Percentiles rank a stretch among this genome's conserved stretches.
Conservation (phyloP, 2,888 invertebrate species). For the Trachelus stipa region DNA sequence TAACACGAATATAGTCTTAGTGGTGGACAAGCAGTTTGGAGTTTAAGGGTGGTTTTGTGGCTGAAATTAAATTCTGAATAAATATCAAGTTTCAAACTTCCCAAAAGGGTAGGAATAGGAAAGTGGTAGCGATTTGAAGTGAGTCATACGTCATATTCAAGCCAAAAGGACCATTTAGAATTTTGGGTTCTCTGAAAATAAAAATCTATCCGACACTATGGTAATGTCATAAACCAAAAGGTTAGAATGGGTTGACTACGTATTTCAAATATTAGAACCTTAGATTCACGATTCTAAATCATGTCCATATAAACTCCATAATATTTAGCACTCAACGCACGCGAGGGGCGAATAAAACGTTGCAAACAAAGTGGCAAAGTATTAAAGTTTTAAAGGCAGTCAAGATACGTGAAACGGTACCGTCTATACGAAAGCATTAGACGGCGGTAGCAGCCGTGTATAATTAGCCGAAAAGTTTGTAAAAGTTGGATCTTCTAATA, state of each 20-base stretch:
- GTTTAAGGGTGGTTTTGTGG: not conserved
- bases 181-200: not conserved
- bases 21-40: no score
- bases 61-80: not conserved
- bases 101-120: not conserved
- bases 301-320: no score
- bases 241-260: not conserved
- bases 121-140: not conserved
- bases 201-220: not conserved
- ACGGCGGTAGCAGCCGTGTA: no score
- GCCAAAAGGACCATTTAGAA: not conserved
- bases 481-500: no score
- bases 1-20: not conserved
- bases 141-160: not conserved
- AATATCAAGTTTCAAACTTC: not conserved
- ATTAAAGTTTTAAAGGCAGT: no score
- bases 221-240: not conserved
- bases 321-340: no score
- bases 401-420: no score
- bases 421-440: no score
- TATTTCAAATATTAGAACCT: not conserved
- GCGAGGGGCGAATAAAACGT: no score
- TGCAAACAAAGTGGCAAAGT: no score
- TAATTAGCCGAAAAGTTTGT: no score
- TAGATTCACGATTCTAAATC: not conserved